phyloP scores from a whole-genome alignment of 2,113 vertebrate species.

The Dipodomys stephensi region DNA sequence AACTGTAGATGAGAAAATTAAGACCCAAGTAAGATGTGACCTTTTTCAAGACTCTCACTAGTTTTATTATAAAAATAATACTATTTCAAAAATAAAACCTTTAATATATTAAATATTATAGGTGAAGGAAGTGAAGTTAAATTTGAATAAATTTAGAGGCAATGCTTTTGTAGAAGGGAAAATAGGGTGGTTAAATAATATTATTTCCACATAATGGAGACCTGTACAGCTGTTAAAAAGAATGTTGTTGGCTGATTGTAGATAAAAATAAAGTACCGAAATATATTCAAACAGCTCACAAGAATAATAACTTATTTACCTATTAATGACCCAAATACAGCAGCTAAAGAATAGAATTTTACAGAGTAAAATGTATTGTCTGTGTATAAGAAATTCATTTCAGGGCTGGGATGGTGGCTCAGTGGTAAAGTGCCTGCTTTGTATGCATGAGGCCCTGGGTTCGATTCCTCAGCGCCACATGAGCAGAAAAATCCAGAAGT shows the following conservation, averaged over 20 bases:
- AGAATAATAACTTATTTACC: background rate
- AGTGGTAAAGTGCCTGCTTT: too few species aligned
- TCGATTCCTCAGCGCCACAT: too few species aligned
- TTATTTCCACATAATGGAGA: background rate
- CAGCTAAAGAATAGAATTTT: background rate
- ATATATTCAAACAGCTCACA: background rate
- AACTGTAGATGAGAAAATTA: background rate
- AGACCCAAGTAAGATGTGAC: background rate
- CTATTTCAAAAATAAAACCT: background rate
- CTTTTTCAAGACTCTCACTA: background rate
- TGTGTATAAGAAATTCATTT: conserved; percentile 30
- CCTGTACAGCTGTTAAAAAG: background rate
- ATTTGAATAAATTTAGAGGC: background rate
- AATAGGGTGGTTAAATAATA: background rate
- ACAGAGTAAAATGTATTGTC: background rate
- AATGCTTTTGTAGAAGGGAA: background rate
- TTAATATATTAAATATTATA: background rate
- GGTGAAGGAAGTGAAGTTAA: background rate
- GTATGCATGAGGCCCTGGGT: too few species aligned
- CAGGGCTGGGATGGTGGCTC: too few species aligned
- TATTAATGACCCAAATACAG: background rate
- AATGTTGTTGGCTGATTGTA: background rate
- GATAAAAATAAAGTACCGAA: conserved; percentile 1
- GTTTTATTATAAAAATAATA: conserved; percentile 47
- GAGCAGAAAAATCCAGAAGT: too few species aligned